Evolutionary conservation across 2,888 invertebrate species (phyloP).

Genomic region (Deilephila porcellus): DNA sequence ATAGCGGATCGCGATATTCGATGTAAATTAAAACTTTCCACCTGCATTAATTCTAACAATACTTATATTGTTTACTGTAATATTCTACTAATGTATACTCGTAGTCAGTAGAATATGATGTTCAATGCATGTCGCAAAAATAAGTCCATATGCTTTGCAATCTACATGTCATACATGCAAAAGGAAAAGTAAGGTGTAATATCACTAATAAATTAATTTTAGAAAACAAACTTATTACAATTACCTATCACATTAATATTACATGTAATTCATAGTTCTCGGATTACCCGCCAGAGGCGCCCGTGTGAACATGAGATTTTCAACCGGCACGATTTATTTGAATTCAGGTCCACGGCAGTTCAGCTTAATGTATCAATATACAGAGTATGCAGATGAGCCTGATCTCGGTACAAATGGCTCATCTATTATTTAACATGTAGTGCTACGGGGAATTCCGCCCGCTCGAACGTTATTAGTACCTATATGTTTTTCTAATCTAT

Average conservation of each 20-base stretch:
- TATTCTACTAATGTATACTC: no score
- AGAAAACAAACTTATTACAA: no score
- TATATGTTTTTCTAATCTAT: neutral
- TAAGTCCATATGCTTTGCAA: no score
- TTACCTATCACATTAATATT: neutral
- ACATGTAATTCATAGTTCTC: neutral
- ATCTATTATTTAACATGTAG: constrained; percentile 20
- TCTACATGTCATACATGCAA: no score
- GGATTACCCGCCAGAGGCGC: neutral
- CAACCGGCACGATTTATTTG: neutral
- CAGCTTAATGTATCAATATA: constrained; percentile 24
- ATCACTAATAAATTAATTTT: no score
- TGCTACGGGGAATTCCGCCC: constrained; percentile 15
- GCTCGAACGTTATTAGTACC: neutral
- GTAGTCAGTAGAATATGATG: no score
- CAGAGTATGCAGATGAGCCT: constrained; percentile 28
- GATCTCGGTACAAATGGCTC: constrained; percentile 19
- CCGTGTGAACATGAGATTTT: constrained; percentile 2
- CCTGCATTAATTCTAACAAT: no score
- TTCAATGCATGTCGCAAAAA: no score
- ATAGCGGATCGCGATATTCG: no score
- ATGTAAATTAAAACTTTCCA: no score
- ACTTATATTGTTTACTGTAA: no score
- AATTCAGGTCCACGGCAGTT: constrained; percentile 13
- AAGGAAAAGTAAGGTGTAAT: no score